A percentile compares a stretch with the other conserved stretches of the same genome.
Conservation (phyloP, 2,888 invertebrate species). For the Synergus laeviventris region DNA sequence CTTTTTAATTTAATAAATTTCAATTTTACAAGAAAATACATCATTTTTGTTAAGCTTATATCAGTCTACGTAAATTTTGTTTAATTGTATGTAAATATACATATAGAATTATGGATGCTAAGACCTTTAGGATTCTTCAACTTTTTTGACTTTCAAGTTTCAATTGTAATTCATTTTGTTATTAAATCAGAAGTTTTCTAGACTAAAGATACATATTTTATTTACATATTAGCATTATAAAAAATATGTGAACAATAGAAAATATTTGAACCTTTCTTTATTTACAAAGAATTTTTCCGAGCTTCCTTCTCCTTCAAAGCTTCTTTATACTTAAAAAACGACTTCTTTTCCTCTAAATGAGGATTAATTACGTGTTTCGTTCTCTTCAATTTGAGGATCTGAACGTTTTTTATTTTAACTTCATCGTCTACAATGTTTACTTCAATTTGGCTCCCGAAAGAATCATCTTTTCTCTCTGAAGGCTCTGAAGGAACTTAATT, state of each 20-base stretch:
- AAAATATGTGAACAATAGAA: background rate
- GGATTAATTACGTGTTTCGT: background rate
- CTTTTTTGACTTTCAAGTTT: background rate
- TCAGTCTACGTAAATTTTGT: background rate
- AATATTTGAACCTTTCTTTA: background rate
- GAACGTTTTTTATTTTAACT: background rate
- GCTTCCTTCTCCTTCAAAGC: background rate
- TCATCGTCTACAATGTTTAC: background rate
- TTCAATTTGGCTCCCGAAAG: background rate
- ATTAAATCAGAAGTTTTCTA: background rate
- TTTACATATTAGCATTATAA: background rate
- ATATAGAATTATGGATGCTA: background rate
- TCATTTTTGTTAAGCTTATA: constrained; percentile 17
- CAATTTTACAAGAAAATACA: constrained; percentile 38
- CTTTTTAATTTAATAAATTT: constrained; percentile 17
- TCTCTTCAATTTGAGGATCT: background rate
- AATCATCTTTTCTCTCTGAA: background rate
- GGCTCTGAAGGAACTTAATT: background rate
- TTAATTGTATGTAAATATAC: constrained; percentile 2
- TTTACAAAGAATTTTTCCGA: background rate
- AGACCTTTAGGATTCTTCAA: background rate
- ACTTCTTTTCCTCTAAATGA: constrained; percentile 11
- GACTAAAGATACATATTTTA: background rate
- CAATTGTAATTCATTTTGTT: background rate
- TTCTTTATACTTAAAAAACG: constrained; percentile 12